A percentile compares a stretch with the other conserved stretches of the same genome.
Evolutionary conservation across 1,140 invertebrate genomes (phyloP).

Genomic region (Hirudo medicinalis): DNA sequence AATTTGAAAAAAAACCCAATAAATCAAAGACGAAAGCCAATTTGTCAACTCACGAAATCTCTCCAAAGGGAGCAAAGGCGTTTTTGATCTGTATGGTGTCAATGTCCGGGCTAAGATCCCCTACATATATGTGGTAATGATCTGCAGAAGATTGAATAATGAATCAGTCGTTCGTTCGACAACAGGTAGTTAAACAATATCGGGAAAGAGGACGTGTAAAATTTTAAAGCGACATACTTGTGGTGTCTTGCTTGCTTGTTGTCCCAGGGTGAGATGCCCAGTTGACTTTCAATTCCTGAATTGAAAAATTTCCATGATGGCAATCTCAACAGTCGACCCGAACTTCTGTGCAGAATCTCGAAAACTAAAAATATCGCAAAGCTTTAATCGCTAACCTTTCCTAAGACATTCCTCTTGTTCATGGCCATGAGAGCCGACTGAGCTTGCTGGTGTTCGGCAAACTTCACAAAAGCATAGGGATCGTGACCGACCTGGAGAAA

Average conservation of each 20-base stretch:
- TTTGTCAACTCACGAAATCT: conserved; percentile 65
- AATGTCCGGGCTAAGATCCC: conserved; percentile 95
- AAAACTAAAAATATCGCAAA: not conserved
- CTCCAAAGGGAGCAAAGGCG: conserved; percentile 91
- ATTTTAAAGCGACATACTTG: conserved; percentile 14
- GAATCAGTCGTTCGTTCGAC: not conserved
- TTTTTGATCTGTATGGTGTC: conserved; percentile 90
- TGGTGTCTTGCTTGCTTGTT: conserved; percentile 89
- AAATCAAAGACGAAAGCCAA: not conserved
- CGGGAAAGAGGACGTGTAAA: not conserved
- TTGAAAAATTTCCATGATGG: not conserved
- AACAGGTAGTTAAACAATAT: too few relatives aligned
- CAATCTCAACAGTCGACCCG: not conserved
- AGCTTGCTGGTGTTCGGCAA: conserved; percentile 2
- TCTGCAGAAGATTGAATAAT: conserved; percentile 31
- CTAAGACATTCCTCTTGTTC: conserved; percentile 19
- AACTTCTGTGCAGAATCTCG: not conserved
- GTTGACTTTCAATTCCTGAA: conserved; percentile 95
- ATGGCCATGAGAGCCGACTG: conserved; percentile 14
- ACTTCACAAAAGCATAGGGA: conserved; percentile 17
- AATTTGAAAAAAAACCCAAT: not conserved
- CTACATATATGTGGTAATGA: conserved; percentile 85
- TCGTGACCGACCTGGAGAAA: not conserved
- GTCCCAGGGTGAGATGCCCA: conserved; percentile 94
- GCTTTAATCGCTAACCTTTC: not conserved